Percentiles rank a stretch among this genome's conserved stretches.
Conservation (phyloP, 2,113 vertebrate species). For the Cheirogaleus medius region DNA sequence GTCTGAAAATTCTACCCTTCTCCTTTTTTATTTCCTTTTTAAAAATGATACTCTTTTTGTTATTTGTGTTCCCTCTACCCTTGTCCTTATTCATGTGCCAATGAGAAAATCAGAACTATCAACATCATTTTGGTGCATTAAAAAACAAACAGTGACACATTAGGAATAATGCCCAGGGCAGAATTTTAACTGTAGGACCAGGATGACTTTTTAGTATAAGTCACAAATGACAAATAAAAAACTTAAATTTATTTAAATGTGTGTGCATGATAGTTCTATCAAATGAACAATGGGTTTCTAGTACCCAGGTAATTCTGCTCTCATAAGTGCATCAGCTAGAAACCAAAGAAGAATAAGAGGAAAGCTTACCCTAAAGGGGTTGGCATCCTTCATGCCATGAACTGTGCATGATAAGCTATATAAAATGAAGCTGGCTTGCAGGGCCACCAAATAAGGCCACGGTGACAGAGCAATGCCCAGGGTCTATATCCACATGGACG, state of each 20-base stretch:
- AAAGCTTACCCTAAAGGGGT: neutral
- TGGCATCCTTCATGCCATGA: neutral
- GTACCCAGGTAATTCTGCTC: neutral
- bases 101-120: slow-evolving; percentile 25
- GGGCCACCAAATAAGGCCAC: neutral
- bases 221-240: neutral
- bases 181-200: neutral
- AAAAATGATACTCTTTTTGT: too few species aligned
- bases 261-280: neutral
- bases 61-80: too few species aligned
- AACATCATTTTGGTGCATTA: neutral
- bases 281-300: neutral
- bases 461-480: neutral
- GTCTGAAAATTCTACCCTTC: too few species aligned
- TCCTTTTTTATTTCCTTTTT: too few species aligned
- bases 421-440: neutral
- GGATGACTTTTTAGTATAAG: neutral
- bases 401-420: neutral
- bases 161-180: neutral
- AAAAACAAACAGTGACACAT: neutral
- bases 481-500: neutral
- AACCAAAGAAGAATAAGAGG: neutral
- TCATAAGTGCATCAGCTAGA: neutral
- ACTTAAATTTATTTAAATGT: neutral
- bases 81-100: neutral